Base-by-base conservation (phyloP, 2,113 vertebrate genomes). In the Sturnus vulgaris region DNA sequence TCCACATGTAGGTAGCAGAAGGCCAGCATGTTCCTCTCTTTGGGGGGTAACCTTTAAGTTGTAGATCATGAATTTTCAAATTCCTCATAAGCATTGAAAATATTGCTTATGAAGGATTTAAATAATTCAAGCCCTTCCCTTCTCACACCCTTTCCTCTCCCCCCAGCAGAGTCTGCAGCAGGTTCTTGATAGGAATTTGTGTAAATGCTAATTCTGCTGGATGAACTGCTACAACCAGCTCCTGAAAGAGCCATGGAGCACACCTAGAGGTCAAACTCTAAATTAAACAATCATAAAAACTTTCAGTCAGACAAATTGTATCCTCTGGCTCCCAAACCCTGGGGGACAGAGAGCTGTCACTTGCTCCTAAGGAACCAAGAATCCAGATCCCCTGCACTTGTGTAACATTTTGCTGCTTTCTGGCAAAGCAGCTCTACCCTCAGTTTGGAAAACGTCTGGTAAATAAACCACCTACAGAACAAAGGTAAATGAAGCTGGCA, bases 401-500 rank as follows among this genome's bases (percentile, higher is more conserved):
- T 71, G 76, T 60, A 76, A 42, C 57, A 35, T 40, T 86, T 64
- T 60, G 60, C 53, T 82, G 23, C 50, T 87, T 69, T 44, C 71
- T 63, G 85, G 72, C 55, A 70, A 57, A 88, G 80, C 82, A 49
- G 52, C 56, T 93, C 50, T 16, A 57, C 31, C 40, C 69, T 89
- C 64, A 64, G 83, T 63, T 95, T 84, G 49, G 77, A 70, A 88
- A 95, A 81, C 2, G 33, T 61, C 82, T 70, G 86, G 86, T 88
- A 94, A 94, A 95, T 76, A 92, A 94, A 71, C 85, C 82, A 94
- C 77, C 52, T 94, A 65, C 30, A 21, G 92, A 94, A 82, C 93
- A 93, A 97, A 90, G 88, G 94, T 95, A 82, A 44, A 64, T 49
- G 64, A 75, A 71, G 57, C 69, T 86, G 80, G 46, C 75, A 57